Conservation (phyloP, 2,797 vertebrate species). For the Enteromius trimaculatus region DNA sequence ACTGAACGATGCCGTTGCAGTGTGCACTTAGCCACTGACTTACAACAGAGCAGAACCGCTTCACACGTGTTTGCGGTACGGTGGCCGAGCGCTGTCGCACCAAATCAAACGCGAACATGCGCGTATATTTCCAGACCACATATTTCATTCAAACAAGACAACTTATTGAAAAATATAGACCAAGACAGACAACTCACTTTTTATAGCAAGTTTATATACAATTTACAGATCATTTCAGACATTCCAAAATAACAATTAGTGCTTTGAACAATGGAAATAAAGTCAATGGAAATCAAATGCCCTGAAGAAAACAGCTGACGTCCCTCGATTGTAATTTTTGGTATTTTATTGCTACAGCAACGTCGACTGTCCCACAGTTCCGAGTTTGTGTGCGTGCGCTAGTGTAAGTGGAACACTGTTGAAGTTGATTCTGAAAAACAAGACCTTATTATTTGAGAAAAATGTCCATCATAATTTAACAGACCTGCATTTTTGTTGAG, state of each 20-base stretch:
- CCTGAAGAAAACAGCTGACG: constrained; percentile 75
- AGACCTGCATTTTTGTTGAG: constrained; percentile 4
- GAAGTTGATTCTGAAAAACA: constrained; percentile 36
- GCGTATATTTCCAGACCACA: not conserved
- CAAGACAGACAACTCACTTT: constrained; percentile 64
- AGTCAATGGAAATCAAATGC: constrained; percentile 67
- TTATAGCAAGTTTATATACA: constrained; percentile 86
- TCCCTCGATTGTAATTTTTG: constrained; percentile 73
- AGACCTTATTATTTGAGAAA: constrained; percentile 41
- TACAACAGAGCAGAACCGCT: not conserved
- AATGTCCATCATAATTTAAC: constrained; percentile 5
- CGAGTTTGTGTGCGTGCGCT: constrained; percentile 54
- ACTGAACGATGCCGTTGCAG: not conserved
- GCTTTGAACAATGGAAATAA: constrained; percentile 60
- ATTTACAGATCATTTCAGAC: constrained; percentile 80
- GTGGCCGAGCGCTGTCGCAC: constrained; percentile 8
- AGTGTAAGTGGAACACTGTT: constrained; percentile 44
- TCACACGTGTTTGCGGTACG: constrained; percentile 35
- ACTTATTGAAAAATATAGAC: not conserved
- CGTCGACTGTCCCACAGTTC: constrained; percentile 71
- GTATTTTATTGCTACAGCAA: constrained; percentile 90
- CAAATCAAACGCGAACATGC: not conserved
- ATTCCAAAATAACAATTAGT: constrained; percentile 68
- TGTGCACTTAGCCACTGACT: not conserved
- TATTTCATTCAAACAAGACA: not conserved